Percentiles rank a stretch among this genome's conserved stretches.
Evolutionary conservation across 2,797 vertebrate species (phyloP).

Genomic region (Platyrinchus mystaceus): DNA sequence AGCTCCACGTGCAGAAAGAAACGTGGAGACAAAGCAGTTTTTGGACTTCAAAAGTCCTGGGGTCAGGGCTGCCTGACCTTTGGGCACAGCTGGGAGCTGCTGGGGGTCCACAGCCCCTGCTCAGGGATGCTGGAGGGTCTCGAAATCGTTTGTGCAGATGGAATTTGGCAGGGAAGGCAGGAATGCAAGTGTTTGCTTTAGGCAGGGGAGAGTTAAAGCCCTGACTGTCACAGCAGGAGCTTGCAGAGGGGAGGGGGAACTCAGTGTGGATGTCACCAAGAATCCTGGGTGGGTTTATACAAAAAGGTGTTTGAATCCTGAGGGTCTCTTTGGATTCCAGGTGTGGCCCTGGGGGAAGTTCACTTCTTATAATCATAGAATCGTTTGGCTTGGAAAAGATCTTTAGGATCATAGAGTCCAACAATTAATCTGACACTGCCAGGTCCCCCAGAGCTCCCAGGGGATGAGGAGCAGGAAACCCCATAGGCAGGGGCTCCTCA

Average conservation of each 20-base stretch:
- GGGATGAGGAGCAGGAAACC: neutral
- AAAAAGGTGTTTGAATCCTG: neutral
- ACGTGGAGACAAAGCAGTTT: neutral
- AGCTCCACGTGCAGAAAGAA: neutral
- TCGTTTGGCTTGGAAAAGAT: neutral
- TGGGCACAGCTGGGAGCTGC: neutral
- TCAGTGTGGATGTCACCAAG: neutral
- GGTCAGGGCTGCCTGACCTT: fast-evolving
- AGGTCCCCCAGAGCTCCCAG: neutral
- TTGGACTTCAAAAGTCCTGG: neutral
- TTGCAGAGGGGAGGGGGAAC: neutral
- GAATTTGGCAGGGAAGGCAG: neutral
- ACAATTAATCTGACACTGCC: neutral
- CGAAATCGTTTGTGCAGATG: fast-evolving
- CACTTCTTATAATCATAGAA: neutral
- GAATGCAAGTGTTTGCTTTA: neutral
- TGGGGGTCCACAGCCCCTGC: neutral
- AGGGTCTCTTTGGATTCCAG: neutral
- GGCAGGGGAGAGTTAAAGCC: neutral
- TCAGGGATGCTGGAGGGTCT: neutral
- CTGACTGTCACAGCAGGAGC: neutral
- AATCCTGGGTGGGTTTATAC: neutral
- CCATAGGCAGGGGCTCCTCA: neutral
- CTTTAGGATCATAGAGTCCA: neutral
- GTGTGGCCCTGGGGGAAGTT: neutral